Percentiles rank a stretch among this genome's conserved stretches.
phyloP scores from a whole-genome alignment of 2,888 invertebrate genomes.

The Drosophila sordidapex region DNA sequence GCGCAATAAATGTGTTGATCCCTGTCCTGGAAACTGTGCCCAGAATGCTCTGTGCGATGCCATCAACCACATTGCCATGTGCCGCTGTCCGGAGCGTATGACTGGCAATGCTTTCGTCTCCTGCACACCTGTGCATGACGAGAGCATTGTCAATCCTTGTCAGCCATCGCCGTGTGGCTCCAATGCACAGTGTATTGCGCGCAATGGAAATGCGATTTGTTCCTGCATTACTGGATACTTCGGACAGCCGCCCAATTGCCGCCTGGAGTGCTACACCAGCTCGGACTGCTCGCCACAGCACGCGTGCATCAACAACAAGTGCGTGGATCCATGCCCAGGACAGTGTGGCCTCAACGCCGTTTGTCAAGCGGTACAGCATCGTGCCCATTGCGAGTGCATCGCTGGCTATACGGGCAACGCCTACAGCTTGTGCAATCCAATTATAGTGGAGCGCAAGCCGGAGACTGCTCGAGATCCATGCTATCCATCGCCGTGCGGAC shows the following conservation, averaged over 20 bases:
- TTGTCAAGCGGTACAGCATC: constrained; percentile 91
- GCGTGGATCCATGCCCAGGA: constrained; percentile 90
- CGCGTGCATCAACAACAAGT: constrained; percentile 90
- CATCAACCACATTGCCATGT: constrained; percentile 89
- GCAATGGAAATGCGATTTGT: constrained; percentile 88
- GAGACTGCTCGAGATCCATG: constrained; percentile 86
- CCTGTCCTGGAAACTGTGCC: constrained; percentile 93
- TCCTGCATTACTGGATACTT: constrained; percentile 88
- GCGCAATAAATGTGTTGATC: constrained; percentile 92
- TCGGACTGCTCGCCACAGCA: constrained; percentile 89
- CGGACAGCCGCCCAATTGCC: constrained; percentile 90
- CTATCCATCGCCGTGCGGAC: constrained; percentile 91
- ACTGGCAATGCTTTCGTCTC: constrained; percentile 90
- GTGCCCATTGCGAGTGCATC: constrained; percentile 91
- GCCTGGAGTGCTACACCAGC: constrained; percentile 90
- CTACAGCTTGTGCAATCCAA: constrained; percentile 87
- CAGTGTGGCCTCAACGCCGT: constrained; percentile 89
- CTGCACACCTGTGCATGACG: constrained; percentile 86
- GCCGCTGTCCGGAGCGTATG: constrained; percentile 88
- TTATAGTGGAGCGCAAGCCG: constrained; percentile 69
- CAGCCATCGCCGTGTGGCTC: constrained; percentile 89
- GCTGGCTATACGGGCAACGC: constrained; percentile 90
- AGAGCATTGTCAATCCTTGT: constrained; percentile 86
- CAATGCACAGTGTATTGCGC: constrained; percentile 89
- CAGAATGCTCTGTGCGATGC: constrained; percentile 91